These are phyloP conservation scores for Drosophila seguyi DNA, from an alignment of 1,140 invertebrate species.

Conservation along the genomic window DNA sequence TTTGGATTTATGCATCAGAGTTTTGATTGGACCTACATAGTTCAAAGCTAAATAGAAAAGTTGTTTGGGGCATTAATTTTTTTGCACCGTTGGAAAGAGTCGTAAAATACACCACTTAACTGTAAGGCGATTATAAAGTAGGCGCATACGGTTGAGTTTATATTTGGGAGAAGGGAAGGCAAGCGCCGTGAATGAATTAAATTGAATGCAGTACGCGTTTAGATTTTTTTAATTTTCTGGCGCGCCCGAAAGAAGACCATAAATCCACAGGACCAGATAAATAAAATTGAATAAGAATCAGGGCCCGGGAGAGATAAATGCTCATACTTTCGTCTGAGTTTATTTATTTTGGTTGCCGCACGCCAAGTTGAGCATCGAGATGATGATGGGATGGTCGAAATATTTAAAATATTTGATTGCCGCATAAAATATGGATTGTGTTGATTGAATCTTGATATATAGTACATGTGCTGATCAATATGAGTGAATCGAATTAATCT, in stretches of 20 bases:
- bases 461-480: constrained; percentile 20
- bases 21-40: constrained; percentile 26
- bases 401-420: constrained; percentile 61
- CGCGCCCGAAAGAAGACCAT: constrained; percentile 29
- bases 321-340: constrained; percentile 20
- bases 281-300: constrained; percentile 33
- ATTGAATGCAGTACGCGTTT: constrained; percentile 50
- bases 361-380: constrained; percentile 36
- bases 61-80: constrained; percentile 28
- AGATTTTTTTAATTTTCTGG: constrained; percentile 3
- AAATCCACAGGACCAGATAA: constrained; percentile 53
- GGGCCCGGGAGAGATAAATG: constrained; percentile 42
- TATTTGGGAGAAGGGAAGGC: background rate
- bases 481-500: constrained; percentile 5
- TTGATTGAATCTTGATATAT: constrained; percentile 39
- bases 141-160: constrained; percentile 17
- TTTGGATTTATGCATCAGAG: constrained; percentile 19
- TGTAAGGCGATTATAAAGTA: constrained; percentile 32
- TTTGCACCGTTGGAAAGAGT: constrained; percentile 13
- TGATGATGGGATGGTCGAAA: constrained; percentile 52
- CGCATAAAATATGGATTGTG: constrained; percentile 53
- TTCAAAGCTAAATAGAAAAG: constrained; percentile 29
- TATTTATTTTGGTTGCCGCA: constrained; percentile 51
- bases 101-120: constrained; percentile 42
- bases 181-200: constrained; percentile 30